Conservation (phyloP, 2,888 invertebrate genomes). For the Apamea anceps region DNA sequence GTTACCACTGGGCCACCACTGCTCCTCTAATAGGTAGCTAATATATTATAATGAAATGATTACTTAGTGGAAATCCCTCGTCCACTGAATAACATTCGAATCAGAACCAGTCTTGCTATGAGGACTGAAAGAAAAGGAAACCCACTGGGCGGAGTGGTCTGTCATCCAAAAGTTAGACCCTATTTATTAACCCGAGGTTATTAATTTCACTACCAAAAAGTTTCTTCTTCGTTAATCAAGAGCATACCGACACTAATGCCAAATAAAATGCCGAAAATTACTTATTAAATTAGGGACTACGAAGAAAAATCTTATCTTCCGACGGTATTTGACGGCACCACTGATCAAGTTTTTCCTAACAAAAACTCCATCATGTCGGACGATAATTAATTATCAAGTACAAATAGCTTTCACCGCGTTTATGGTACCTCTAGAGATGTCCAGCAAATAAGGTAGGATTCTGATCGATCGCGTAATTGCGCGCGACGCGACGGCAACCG, state of each 20-base stretch:
- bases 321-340: slow-evolving; percentile 20
- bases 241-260: not conserved
- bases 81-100: too few species aligned
- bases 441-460: slow-evolving; percentile 63
- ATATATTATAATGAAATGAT: not conserved
- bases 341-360: slow-evolving; percentile 35
- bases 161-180: too few species aligned
- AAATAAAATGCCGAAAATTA: not conserved
- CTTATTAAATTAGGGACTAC: slow-evolving; percentile 9
- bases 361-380: slow-evolving; percentile 41
- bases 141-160: not conserved
- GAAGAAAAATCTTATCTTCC: slow-evolving; percentile 40
- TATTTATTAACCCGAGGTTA: not conserved
- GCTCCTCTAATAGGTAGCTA: not conserved
- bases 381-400: slow-evolving; percentile 54
- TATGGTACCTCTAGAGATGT: slow-evolving; percentile 51
- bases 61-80: not conserved
- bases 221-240: slow-evolving; percentile 1
- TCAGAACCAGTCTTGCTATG: not conserved
- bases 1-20: too few species aligned
- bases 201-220: not conserved
- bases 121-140: not conserved
- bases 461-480: slow-evolving; percentile 65
- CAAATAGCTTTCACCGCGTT: slow-evolving; percentile 54
- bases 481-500: slow-evolving; percentile 42